Percentiles rank a stretch among this genome's conserved stretches.
Evolutionary conservation across 1,140 invertebrate genomes (phyloP).

Genomic region (Drosophila nigrodunni): DNA sequence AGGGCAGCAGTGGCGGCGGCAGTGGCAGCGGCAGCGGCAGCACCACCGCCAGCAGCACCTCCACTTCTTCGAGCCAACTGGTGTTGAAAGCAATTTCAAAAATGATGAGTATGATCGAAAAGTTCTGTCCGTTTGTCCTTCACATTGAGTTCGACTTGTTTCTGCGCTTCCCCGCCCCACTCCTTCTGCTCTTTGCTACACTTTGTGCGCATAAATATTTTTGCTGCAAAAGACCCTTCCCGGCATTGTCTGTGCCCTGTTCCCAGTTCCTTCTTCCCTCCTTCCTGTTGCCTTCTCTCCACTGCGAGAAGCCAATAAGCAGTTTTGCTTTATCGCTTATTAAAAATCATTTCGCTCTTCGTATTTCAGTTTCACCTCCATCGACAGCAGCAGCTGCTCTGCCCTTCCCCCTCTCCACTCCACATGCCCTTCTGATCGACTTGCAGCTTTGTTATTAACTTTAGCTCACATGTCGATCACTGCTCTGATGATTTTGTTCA

Average conservation of each 20-base stretch:
- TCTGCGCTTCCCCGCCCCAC: constrained; percentile 45
- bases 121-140: constrained; percentile 43
- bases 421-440: constrained; percentile 21
- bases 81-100: constrained; percentile 85
- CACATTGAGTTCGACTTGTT: constrained; percentile 17
- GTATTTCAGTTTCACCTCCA: constrained; percentile 77
- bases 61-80: constrained; percentile 52
- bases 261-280: background rate
- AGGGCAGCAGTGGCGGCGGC: too few species aligned
- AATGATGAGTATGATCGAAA: constrained; percentile 84
- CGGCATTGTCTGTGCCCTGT: constrained; percentile 29
- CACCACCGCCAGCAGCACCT: constrained; percentile 17
- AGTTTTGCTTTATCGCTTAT: constrained; percentile 85
- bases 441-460: constrained; percentile 78
- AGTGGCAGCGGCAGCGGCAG: constrained; percentile 13
- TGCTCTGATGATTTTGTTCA: constrained; percentile 82
- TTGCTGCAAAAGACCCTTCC: constrained; percentile 39
- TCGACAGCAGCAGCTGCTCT: constrained; percentile 29
- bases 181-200: background rate
- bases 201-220: constrained; percentile 67
- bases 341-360: constrained; percentile 85
- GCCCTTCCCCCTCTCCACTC: constrained; percentile 13
- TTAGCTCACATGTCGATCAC: constrained; percentile 84
- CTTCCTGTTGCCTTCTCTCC: constrained; percentile 30
- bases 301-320: constrained; percentile 79